phyloP scores from a whole-genome alignment of 2,797 vertebrate species.

The Gymnoscopelus braueri region DNA sequence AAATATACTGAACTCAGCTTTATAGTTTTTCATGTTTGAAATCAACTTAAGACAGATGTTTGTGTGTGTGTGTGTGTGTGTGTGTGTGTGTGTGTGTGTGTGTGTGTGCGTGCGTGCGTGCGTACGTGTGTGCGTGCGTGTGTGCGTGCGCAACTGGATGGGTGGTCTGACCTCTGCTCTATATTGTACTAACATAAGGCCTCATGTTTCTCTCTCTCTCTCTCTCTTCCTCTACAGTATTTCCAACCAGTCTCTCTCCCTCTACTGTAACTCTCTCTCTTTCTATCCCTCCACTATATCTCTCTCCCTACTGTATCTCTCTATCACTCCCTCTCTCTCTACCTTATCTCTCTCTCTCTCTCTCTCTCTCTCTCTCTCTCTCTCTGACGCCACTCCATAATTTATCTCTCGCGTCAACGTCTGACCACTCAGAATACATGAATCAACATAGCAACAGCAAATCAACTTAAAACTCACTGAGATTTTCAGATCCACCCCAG shows the following conservation, averaged over 20 bases:
- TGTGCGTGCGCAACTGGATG: neutral
- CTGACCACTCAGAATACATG: constrained; percentile 10
- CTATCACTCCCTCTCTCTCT: neutral
- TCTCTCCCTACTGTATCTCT: neutral
- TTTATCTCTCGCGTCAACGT: constrained; percentile 6
- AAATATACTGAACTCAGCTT: constrained; percentile 5
- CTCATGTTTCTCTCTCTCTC: neutral
- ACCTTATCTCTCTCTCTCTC: neutral
- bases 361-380: neutral
- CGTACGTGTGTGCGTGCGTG: neutral
- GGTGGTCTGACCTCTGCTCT: constrained; percentile 32
- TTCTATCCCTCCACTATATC: neutral
- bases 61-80: constrained; percentile 6
- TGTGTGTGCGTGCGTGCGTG: constrained; percentile 12
- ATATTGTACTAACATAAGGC: constrained; percentile 2
- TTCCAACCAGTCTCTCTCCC: too few species aligned
- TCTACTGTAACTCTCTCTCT: neutral
- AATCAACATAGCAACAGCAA: constrained; percentile 27
- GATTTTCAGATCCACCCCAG: constrained; percentile 19
- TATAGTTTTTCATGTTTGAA: neutral
- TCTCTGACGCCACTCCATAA: constrained; percentile 11
- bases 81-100: constrained; percentile 11
- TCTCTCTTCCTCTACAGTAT: neutral
- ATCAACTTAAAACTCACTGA: constrained; percentile 15
- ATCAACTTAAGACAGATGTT: neutral